Conservation (phyloP, 1,140 invertebrate species). For the Drosophila sechellia region DNA sequence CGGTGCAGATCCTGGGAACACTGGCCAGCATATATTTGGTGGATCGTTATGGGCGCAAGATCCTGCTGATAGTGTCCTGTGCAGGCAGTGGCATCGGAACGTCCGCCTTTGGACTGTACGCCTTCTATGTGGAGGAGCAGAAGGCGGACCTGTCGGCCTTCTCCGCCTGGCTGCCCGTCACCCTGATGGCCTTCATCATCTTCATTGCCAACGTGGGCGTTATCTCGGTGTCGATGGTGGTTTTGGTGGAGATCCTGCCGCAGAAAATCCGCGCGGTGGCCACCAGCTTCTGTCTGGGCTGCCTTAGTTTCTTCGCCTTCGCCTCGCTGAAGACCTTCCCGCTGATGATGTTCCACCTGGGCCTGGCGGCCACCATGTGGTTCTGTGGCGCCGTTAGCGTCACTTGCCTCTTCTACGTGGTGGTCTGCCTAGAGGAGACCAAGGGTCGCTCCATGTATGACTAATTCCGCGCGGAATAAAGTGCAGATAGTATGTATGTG, state of each 20-base stretch:
- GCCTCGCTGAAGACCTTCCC: slow-evolving; percentile 68
- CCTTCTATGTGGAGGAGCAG: slow-evolving; percentile 64
- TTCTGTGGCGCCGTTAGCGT: slow-evolving; percentile 55
- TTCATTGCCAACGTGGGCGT: slow-evolving; percentile 71
- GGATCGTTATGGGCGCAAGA: slow-evolving; percentile 71
- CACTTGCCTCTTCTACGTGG: slow-evolving; percentile 65
- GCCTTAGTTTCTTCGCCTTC: slow-evolving; percentile 69
- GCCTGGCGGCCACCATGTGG: slow-evolving; percentile 77
- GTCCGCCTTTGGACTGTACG: slow-evolving; percentile 63
- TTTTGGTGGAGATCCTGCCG: slow-evolving; percentile 73
- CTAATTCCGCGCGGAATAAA: slow-evolving; percentile 36
- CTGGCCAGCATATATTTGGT: slow-evolving; percentile 67
- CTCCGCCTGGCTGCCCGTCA: slow-evolving; percentile 69
- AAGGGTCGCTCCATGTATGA: slow-evolving; percentile 74
- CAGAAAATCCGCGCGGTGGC: slow-evolving; percentile 63
- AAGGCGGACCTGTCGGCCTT: slow-evolving; percentile 47
- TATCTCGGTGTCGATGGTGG: slow-evolving; percentile 73
- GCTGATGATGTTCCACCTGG: slow-evolving; percentile 65
- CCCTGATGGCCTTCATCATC: slow-evolving; percentile 69
- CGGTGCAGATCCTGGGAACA: slow-evolving; percentile 85
- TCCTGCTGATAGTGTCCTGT: slow-evolving; percentile 67
- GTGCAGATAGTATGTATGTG: neutral
- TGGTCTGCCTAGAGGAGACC: slow-evolving; percentile 71
- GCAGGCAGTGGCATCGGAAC: slow-evolving; percentile 55
- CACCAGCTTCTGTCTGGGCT: slow-evolving; percentile 64